phyloP scores from a whole-genome alignment of 2,113 vertebrate genomes.

The Thunnus thynnus region DNA sequence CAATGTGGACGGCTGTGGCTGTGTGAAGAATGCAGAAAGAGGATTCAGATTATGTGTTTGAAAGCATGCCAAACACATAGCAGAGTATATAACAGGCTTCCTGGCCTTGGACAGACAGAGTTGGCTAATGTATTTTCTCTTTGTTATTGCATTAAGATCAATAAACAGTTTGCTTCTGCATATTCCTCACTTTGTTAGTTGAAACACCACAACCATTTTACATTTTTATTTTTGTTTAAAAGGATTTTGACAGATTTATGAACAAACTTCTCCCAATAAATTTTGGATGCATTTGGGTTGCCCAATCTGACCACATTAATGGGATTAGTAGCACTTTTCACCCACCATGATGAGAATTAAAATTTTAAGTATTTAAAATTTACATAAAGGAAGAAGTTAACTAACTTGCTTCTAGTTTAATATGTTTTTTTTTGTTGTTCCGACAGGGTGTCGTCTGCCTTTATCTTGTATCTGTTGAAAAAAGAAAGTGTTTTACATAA shows the following conservation, averaged over 20 bases:
- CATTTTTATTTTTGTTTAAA: not conserved
- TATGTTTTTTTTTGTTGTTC: not conserved
- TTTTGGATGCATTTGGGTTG: not conserved
- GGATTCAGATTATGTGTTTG: not conserved
- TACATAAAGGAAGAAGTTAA: not conserved
- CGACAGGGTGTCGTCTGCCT: not conserved
- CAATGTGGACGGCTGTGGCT: not conserved
- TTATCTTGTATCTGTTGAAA: too few species aligned
- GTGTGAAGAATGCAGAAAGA: not conserved
- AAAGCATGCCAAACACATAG: not conserved
- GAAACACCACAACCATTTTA: not conserved
- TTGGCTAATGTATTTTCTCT: not conserved
- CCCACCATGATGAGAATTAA: not conserved
- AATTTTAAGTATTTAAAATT: not conserved
- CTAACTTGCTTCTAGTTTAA: not conserved
- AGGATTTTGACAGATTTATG: slow-evolving; percentile 12
- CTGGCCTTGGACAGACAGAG: not conserved
- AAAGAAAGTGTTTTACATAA: too few species aligned
- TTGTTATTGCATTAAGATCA: slow-evolving; percentile 14
- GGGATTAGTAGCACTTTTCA: not conserved
- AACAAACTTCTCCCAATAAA: not conserved
- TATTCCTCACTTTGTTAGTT: not conserved
- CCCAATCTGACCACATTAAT: not conserved
- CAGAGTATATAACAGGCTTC: not conserved
- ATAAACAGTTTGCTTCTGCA: slow-evolving; percentile 11